A percentile compares a stretch with the other conserved stretches of the same genome.
phyloP scores from a whole-genome alignment of 2,113 vertebrate species.

The Sylvia atricapilla region DNA sequence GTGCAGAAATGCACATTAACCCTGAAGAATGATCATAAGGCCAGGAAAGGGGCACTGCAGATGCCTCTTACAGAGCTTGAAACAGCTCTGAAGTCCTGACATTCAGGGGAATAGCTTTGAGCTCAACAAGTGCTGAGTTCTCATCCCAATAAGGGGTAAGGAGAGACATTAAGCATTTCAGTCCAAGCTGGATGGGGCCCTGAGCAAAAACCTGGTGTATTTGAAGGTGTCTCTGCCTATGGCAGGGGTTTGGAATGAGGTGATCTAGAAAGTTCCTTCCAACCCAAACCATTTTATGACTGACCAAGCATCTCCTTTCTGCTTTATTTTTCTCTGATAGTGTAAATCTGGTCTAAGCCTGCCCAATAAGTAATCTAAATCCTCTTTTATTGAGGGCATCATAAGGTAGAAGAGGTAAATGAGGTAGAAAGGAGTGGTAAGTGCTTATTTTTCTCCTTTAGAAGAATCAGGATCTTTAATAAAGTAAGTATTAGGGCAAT shows the following conservation, averaged over 20 bases:
- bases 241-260: background rate
- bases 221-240: background rate
- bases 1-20: background rate
- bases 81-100: background rate
- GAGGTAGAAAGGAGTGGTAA: background rate
- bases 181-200: background rate
- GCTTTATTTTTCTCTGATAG: background rate
- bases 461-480: constrained; percentile 22
- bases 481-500: constrained; percentile 14
- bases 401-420: background rate
- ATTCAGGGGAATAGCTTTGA: background rate
- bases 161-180: background rate
- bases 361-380: background rate
- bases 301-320: background rate
- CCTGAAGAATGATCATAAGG: background rate
- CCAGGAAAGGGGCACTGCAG: background rate
- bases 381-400: background rate
- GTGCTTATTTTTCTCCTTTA: background rate
- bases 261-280: background rate
- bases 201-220: background rate
- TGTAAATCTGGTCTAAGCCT: background rate
- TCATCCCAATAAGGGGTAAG: background rate
- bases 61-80: background rate
- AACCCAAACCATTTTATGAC: background rate
- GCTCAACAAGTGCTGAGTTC: background rate